Evolutionary conservation across 2,888 invertebrate species (phyloP).

Genomic region (Drosophila meridiana): DNA sequence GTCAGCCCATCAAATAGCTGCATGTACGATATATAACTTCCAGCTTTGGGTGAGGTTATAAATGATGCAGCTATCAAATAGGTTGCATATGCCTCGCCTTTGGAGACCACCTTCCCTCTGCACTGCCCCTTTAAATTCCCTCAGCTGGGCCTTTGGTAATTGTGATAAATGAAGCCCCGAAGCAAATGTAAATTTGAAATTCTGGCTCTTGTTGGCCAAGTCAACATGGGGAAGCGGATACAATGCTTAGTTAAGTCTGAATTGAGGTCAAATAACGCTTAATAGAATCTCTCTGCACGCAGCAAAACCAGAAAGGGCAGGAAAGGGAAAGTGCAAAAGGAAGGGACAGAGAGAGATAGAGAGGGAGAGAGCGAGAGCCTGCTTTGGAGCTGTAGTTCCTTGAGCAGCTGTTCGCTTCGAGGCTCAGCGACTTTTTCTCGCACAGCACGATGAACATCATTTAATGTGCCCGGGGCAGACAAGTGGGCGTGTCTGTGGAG

Average conservation of each 20-base stretch:
- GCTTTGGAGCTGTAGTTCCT: slow-evolving; percentile 2
- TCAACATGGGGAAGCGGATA: slow-evolving; percentile 11
- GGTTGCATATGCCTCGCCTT: background rate
- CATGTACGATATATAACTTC: background rate
- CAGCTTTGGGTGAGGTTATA: slow-evolving; percentile 11
- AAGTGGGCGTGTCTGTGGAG: slow-evolving; percentile 28
- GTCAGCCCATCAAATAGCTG: slow-evolving; percentile 3
- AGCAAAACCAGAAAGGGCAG: background rate
- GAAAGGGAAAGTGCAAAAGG: background rate
- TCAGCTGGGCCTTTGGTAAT: slow-evolving; percentile 11
- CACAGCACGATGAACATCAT: slow-evolving; percentile 54
- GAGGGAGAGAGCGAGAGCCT: background rate
- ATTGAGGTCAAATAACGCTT: slow-evolving; percentile 50
- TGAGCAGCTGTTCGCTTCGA: slow-evolving; percentile 43
- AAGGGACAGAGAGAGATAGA: background rate
- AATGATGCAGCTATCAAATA: slow-evolving; percentile 29
- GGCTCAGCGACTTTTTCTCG: slow-evolving; percentile 50
- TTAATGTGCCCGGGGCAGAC: slow-evolving; percentile 45
- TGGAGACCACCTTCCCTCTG: background rate
- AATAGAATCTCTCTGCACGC: slow-evolving; percentile 40
- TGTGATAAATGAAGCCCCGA: slow-evolving; percentile 30
- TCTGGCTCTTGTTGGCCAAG: slow-evolving; percentile 6
- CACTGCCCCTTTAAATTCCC: background rate
- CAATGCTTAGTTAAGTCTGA: slow-evolving; percentile 38
- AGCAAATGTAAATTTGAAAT: slow-evolving; percentile 32